Evolutionary conservation across 2,888 invertebrate genomes (phyloP), one percentile per base, ranked within the genome.

Genomic region (Agriotes lineatus): DNA sequence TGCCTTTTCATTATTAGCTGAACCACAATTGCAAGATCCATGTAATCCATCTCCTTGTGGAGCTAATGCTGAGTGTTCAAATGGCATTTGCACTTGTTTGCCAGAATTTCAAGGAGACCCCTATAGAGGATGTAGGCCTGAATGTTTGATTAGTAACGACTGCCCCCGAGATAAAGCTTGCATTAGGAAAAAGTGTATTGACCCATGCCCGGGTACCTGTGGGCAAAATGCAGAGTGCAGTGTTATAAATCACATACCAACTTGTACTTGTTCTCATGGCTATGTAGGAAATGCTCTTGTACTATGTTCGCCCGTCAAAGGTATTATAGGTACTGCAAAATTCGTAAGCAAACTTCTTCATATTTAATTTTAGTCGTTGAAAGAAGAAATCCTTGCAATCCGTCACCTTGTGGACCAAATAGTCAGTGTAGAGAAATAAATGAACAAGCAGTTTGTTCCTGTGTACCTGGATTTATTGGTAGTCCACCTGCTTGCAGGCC

Each of bases 91-190:
- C 81, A 87, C 90, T 33, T 95, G 95, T 81, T 79, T 93, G 71
- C 88, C 91, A 1, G 92, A 92, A 82, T 93, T 93, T 80, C 91
- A 90, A 74, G 95, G 95, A 45, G 93, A 94, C 83, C 95, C 95
- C 12, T 94, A 93, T 76, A 90, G 90, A 20, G 92, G 93, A 54
- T 94, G 94, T 83, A 87, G 93, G 71, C 94, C 94, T 35, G 94
- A 95, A 86, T 94, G 94, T 81, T 90, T 93, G 56, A 89, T 91
- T 14, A 94, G 93, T 81, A 89, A 91, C 0, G 94, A 95, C 78
- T 95, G 94, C 79, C 86, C 90, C 69, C 88, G 90, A 67, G 90
- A 91, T 75, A 90, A 89, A 79, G 91, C 93, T 14, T 94, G 94
- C 78, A 88, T 90, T 37, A 91, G 91, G 78, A 92, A 92, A 76